Base-by-base conservation (phyloP, 1,140 invertebrate species). In the Drosophila ohnishii region DNA sequence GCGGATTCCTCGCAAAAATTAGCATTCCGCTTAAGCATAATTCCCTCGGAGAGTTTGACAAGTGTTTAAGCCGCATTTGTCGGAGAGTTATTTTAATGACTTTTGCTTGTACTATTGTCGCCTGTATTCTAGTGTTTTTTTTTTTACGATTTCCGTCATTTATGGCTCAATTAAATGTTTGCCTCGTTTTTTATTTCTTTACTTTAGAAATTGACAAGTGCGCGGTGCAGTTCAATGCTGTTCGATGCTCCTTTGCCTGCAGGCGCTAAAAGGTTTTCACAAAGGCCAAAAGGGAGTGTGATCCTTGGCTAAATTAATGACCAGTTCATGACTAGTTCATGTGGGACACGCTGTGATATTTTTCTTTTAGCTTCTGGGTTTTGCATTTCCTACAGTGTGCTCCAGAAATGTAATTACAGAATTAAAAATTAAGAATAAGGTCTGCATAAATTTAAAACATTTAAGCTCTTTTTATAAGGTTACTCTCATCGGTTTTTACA, bases 81-180 rank as follows among this genome's bases (percentile, higher is more conserved):
- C 83, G 65, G 42, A 11, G 57, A 76, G 61, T 59, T 71, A 82
- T 86, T 86, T 81, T 75, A 86, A 85, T 85, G 78, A 65, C 47
- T 72, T 60, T 63, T 35, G 19, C 53, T 53, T 60, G 53, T 53
- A 32, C 60, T 75, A 64, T 66, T 85, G 81, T 85, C 82, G 70
- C 63, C 44, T 57, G 65, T 48, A 69, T 13, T 62, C 57, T 2
- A 22, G 22, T 22, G 22, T 9, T 32, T 28, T 39, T 6, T 39
- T 9, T 39, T 34, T 67, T 64, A 14, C 39, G 62, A 70, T 74
- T 87, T 87, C 84, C 84, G 84, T 80, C 80, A 88, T 88, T 84
- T 87, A 88, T 83, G 86, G 62, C 72, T 87, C 80, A 87, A 87
- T 87, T 87, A 88, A 74, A 76, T 44, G 59, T 63, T 65, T 82